These are phyloP conservation scores for Sebastes matsubarae DNA, from an alignment of 2,797 vertebrate species.

Conservation along the genomic window DNA sequence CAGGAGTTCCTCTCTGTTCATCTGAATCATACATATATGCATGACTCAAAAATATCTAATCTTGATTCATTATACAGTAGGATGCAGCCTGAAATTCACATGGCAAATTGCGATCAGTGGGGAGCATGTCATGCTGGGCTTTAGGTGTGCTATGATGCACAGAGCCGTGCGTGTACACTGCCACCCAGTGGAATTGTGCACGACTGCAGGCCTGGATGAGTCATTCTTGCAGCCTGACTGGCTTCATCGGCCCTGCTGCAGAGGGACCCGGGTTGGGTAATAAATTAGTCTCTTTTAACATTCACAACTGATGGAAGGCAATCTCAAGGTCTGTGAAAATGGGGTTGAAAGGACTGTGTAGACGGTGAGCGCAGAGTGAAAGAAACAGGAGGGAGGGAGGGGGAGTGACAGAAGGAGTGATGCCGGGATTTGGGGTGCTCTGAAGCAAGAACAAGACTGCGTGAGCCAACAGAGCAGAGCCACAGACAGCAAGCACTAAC, in stretches of 20 bases:
- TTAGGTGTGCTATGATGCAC: not conserved
- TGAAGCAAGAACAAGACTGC: constrained; percentile 49
- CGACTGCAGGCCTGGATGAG: constrained; percentile 47
- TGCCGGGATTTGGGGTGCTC: constrained; percentile 40
- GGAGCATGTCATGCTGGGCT: constrained; percentile 18
- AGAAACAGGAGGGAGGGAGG: not conserved
- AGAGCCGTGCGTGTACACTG: constrained; percentile 63
- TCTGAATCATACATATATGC: constrained; percentile 47
- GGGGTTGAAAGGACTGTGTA: constrained; percentile 47
- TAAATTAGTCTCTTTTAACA: constrained; percentile 79
- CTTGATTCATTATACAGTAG: constrained; percentile 47
- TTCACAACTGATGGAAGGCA: constrained; percentile 63
- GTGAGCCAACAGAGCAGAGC: constrained; percentile 30
- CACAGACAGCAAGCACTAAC: constrained; percentile 21
- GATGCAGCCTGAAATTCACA: constrained; percentile 47
- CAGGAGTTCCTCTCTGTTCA: constrained; percentile 9
- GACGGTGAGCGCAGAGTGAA: constrained; percentile 27
- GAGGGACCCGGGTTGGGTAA: constrained; percentile 54
- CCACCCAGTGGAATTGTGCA: constrained; percentile 60
- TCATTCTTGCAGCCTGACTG: constrained; percentile 53
- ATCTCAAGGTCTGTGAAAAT: constrained; percentile 65
- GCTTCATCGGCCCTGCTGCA: constrained; percentile 49
- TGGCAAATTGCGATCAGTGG: constrained; percentile 35
- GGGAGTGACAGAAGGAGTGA: constrained; percentile 31
- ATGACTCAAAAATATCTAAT: constrained; percentile 46